Percentiles rank a stretch among this genome's conserved stretches.
phyloP scores from a whole-genome alignment of 1,140 invertebrate genomes.

The Aphaenogaster ashmeadi region DNA sequence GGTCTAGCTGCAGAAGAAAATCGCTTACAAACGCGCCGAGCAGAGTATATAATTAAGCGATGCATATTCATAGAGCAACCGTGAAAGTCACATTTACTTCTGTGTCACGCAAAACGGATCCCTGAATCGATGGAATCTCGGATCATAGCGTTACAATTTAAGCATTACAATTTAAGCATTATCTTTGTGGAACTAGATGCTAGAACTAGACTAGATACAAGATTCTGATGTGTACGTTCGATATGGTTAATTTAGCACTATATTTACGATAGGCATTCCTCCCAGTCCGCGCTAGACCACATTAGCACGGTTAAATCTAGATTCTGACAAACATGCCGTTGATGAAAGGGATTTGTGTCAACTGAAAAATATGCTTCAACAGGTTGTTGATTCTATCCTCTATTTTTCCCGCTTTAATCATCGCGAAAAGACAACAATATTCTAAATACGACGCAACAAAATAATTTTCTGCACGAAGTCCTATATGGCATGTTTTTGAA shows the following conservation, averaged over 20 bases:
- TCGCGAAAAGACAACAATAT: background rate
- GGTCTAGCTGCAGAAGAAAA: constrained; percentile 29
- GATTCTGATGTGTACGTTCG: background rate
- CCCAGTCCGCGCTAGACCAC: too few relatives aligned
- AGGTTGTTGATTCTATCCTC: constrained; percentile 29
- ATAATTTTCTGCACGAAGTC: background rate
- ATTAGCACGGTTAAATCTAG: background rate
- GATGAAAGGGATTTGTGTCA: background rate
- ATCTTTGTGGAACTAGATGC: background rate
- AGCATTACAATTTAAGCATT: background rate
- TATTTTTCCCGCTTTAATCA: constrained; percentile 34
- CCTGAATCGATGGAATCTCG: background rate
- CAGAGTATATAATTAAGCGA: constrained; percentile 43
- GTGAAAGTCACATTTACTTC: constrained; percentile 53
- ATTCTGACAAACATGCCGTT: constrained; percentile 8
- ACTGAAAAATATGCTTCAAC: constrained; percentile 47
- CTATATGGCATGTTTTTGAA: background rate
- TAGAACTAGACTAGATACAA: background rate
- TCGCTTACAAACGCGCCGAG: constrained; percentile 54
- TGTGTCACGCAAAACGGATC: constrained; percentile 6
- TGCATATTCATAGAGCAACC: constrained; percentile 54
- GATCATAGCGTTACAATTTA: background rate
- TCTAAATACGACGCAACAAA: background rate
- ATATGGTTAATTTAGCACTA: background rate
- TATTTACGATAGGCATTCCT: constrained; percentile 7